phyloP scores from a whole-genome alignment of 2,797 vertebrate genomes.

The Glyptemys insculpta region DNA sequence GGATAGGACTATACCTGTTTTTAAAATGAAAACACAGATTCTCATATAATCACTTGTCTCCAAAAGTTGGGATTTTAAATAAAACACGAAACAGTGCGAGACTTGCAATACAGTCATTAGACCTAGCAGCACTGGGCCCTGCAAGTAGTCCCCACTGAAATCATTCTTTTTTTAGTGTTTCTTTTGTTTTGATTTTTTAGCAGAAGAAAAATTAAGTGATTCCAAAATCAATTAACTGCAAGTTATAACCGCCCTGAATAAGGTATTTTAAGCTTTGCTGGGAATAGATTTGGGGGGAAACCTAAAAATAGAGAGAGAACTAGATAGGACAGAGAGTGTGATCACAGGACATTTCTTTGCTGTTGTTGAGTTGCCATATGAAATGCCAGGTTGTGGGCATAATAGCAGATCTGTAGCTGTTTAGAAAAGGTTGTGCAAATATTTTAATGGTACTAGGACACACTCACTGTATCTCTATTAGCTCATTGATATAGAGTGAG shows the following conservation, averaged over 20 bases:
- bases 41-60: neutral
- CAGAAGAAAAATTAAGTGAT: neutral
- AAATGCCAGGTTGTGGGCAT: neutral
- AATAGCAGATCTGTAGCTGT: neutral
- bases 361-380: neutral
- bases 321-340: neutral
- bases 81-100: neutral
- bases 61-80: neutral
- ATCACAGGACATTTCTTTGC: neutral
- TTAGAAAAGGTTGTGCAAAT: neutral
- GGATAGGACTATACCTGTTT: neutral
- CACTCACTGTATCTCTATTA: fast-evolving
- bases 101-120: neutral
- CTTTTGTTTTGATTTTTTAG: neutral
- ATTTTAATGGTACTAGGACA: fast-evolving
- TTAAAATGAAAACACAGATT: neutral
- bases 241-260: neutral
- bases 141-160: neutral
- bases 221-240: neutral
- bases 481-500: fast-evolving
- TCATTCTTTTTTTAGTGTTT: neutral
- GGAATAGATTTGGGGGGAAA: neutral
- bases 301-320: neutral
- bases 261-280: neutral
- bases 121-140: neutral